A percentile compares a stretch with the other conserved stretches of the same genome.
Evolutionary conservation across 2,113 vertebrate species (phyloP).

Genomic region (Callopanchax toddi): DNA sequence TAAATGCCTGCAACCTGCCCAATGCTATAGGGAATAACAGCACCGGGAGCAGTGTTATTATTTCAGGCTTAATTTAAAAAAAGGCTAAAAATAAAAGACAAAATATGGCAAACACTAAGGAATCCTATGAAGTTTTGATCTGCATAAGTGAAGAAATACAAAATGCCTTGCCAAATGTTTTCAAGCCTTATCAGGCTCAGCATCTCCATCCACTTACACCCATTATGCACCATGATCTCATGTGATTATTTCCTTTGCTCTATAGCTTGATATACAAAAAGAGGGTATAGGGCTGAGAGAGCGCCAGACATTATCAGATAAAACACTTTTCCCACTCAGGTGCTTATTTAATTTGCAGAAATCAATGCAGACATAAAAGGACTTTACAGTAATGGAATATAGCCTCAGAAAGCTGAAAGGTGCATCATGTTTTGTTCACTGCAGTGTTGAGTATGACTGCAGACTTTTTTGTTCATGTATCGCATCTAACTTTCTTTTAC

Average conservation of each 20-base stretch:
- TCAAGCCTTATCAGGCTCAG: background rate
- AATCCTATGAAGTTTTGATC: constrained; percentile 1
- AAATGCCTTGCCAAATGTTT: background rate
- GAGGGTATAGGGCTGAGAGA: constrained; percentile 4
- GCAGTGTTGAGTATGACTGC: background rate
- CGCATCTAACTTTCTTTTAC: constrained; percentile 5
- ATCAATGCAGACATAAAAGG: constrained; percentile 54
- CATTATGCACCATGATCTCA: constrained; percentile 8
- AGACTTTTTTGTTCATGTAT: constrained; percentile 17
- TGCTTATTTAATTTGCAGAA: constrained; percentile 62
- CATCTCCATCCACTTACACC: background rate
- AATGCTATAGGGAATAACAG: constrained; percentile 18
- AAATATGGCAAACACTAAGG: background rate
- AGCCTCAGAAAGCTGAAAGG: constrained; percentile 5
- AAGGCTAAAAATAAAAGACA: too few species aligned
- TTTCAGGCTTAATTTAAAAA: constrained; percentile 1
- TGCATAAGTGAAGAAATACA: background rate
- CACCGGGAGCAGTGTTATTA: constrained; percentile 10
- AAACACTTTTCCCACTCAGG: constrained; percentile 43
- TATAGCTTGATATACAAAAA: constrained; percentile 14
- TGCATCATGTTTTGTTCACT: constrained; percentile 12
- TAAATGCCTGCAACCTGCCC: constrained; percentile 34
- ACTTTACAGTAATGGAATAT: constrained; percentile 21
- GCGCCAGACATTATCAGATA: constrained; percentile 24
- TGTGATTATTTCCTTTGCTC: constrained; percentile 11